Base-by-base conservation (phyloP, 1,140 invertebrate genomes). In the Drosophila sturtevanti region DNA sequence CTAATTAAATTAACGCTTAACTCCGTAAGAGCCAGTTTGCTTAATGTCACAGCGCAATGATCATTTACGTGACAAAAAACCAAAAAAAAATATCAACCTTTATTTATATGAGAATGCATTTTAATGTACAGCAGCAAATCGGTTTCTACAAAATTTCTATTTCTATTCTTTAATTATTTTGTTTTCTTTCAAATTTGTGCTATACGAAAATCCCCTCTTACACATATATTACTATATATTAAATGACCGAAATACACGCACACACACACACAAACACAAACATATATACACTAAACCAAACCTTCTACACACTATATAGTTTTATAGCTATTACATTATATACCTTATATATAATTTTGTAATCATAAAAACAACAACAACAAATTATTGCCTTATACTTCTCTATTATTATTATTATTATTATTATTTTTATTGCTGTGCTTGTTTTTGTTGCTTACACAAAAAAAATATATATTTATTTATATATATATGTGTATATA, bases 381-480 rank as follows among this genome's bases (percentile, higher is more conserved):
- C 48, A 68, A 71, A 75, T 54, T 70, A 64, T 77, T 89, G 67
- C 77, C 69, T 80, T 89, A 80, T 80, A 55, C 68, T 87, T 86
- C 79, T 54, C 69, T 82, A 63, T 73, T 59, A 72, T 60, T 37
- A 67, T 71, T 55, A 58, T 31, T 31, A 77, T 61, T n/a, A n/a
- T n/a, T n/a, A n/a, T 63, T 56, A 34, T 63, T 59, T 81, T 77
- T 65, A 79, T 79, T 72, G 79, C 84, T 79, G 77, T 79, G 84
- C 84, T 82, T 87, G 67, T 89, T 82, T 87, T 64, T 82, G 69
- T 82, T 87, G 79, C 79, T 75, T 80, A 68, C 65, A 59, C 63
- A 60, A 68, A 52, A 62, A 68, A 44, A 62, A 68, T 60, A 65
- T 38, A 72, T 69, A 63, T 27, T 38, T 9, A 76, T 48, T 7